Evolutionary conservation across 2,888 invertebrate genomes (phyloP).

Genomic region (Diplolepis rosae): DNA sequence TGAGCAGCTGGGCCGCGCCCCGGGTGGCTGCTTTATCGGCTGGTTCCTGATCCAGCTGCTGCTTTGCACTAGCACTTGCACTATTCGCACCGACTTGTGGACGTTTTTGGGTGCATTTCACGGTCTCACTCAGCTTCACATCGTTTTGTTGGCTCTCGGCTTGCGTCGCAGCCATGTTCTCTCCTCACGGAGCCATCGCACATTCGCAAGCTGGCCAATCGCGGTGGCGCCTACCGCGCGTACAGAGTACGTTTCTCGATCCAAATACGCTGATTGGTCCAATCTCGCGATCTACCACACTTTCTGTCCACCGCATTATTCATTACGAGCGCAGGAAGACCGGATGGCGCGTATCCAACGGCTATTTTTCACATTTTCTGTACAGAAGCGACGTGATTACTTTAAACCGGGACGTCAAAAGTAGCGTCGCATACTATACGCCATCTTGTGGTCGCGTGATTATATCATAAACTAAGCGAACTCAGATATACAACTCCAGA

Average conservation of each 20-base stretch:
- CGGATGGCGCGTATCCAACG: neutral
- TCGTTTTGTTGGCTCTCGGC: conserved; percentile 88
- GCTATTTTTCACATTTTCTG: conserved; percentile 4
- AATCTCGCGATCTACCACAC: conserved; percentile 51
- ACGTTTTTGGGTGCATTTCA: conserved; percentile 76
- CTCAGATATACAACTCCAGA: neutral
- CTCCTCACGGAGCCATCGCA: conserved; percentile 69
- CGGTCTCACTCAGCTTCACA: conserved; percentile 70
- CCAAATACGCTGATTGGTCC: conserved; percentile 52
- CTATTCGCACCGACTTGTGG: conserved; percentile 73
- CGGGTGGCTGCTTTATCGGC: conserved; percentile 64
- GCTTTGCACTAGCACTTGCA: conserved; percentile 69
- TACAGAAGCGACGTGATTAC: neutral
- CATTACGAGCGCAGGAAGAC: conserved; percentile 35
- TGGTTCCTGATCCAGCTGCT: conserved; percentile 65
- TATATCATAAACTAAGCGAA: neutral
- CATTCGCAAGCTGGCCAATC: conserved; percentile 66
- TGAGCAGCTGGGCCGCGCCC: conserved; percentile 76
- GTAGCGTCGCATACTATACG: conserved; percentile 11
- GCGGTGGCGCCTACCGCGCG: conserved; percentile 52
- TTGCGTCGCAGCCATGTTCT: conserved; percentile 90
- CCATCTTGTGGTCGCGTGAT: conserved; percentile 5
- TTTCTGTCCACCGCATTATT: conserved; percentile 63
- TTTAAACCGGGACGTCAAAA: conserved; percentile 16
- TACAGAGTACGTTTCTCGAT: conserved; percentile 47